These are phyloP conservation scores for Gopherus flavomarginatus DNA, from an alignment of 2,113 vertebrate genomes.

Conservation along the genomic window DNA sequence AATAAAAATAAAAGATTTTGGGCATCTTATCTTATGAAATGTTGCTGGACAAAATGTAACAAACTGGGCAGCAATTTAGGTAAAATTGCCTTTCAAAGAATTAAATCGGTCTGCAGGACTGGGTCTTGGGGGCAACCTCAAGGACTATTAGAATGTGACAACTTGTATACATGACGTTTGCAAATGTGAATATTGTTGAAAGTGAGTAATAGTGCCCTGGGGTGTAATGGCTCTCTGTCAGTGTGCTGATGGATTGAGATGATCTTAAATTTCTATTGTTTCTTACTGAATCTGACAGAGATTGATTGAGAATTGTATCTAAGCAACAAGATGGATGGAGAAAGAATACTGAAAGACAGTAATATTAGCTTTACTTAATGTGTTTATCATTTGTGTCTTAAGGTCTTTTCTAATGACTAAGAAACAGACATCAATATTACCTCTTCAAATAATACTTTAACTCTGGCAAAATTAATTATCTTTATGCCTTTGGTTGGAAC, in stretches of 20 bases:
- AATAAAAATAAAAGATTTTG: not conserved
- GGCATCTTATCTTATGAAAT: fast-evolving
- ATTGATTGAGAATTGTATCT: constrained; percentile 54
- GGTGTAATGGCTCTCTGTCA: constrained; percentile 50
- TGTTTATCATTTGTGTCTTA: not conserved
- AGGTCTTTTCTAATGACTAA: not conserved
- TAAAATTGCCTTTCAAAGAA: not conserved
- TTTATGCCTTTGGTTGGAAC: not conserved
- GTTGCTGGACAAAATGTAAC: not conserved
- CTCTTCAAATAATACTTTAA: not conserved
- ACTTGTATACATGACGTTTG: fast-evolving
- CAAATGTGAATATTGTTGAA: not conserved
- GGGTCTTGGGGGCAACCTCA: fast-evolving
- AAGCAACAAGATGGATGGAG: constrained; percentile 55
- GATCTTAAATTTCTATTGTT: constrained; percentile 69
- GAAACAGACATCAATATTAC: not conserved
- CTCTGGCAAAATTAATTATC: not conserved
- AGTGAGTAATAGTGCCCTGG: not conserved
- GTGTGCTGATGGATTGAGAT: constrained; percentile 69
- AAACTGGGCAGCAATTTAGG: not conserved
- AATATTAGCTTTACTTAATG: not conserved
- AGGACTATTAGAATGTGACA: not conserved
- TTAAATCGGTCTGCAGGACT: fast-evolving
- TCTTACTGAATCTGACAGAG: constrained; percentile 48
- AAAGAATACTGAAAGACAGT: not conserved